A percentile compares a stretch with the other conserved stretches of the same genome.
Conservation (phyloP, 2,797 vertebrate species). For the Schizothorax lantsangensis region DNA sequence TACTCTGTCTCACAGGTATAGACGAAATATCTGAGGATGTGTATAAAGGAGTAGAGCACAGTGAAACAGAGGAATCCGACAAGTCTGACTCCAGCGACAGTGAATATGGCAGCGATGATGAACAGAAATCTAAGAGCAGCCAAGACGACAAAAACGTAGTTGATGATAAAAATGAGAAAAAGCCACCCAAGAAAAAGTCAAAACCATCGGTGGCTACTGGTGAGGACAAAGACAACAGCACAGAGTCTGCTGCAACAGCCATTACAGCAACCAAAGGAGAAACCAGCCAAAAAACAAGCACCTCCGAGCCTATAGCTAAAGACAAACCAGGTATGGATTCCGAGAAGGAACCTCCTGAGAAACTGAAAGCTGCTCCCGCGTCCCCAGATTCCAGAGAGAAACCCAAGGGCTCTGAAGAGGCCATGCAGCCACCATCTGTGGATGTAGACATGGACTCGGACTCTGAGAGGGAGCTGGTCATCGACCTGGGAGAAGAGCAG, state of each 20-base stretch:
- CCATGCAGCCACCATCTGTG: slow-evolving; percentile 78
- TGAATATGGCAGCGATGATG: slow-evolving; percentile 90
- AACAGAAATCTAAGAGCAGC: slow-evolving; percentile 87
- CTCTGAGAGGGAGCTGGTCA: slow-evolving; percentile 96
- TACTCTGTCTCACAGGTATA: slow-evolving; percentile 82
- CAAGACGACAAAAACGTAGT: slow-evolving; percentile 61
- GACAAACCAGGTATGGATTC: slow-evolving; percentile 78
- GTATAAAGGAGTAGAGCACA: slow-evolving; percentile 92
- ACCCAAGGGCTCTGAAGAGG: slow-evolving; percentile 84
- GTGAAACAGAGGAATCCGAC: slow-evolving; percentile 96
- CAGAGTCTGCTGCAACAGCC: slow-evolving; percentile 66
- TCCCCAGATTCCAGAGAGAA: slow-evolving; percentile 80
- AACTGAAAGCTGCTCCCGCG: slow-evolving; percentile 77
- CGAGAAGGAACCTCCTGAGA: slow-evolving; percentile 85
- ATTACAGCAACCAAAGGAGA: slow-evolving; percentile 56
- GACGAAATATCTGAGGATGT: slow-evolving; percentile 96
- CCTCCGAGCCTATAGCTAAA: slow-evolving; percentile 73
- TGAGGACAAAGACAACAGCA: slow-evolving; percentile 83
- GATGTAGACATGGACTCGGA: slow-evolving; percentile 90
- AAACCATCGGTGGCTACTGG: slow-evolving; percentile 74
- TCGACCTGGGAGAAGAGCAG: slow-evolving; percentile 95
- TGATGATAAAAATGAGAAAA: slow-evolving; percentile 80
- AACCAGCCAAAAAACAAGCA: slow-evolving; percentile 43
- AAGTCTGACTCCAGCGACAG: slow-evolving; percentile 95
- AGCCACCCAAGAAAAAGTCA: slow-evolving; percentile 80